phyloP scores from a whole-genome alignment of 1,140 invertebrate species.

The Nasonia vitripennis region DNA sequence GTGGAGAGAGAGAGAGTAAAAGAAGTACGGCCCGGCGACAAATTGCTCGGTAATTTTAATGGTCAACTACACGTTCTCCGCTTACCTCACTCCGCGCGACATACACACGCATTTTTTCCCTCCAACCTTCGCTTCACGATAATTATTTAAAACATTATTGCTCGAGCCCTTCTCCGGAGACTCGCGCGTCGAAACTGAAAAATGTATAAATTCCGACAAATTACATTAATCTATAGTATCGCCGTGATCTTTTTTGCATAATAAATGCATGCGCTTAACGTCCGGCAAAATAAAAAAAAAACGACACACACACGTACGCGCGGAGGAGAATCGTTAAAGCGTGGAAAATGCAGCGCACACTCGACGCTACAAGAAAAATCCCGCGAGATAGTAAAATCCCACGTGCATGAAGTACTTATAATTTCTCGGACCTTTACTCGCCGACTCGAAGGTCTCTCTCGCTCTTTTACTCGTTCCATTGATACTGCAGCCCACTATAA shows the following conservation, averaged over 20 bases:
- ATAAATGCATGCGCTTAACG: neutral
- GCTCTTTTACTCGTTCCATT: slow-evolving; percentile 17
- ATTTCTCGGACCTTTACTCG: slow-evolving; percentile 16
- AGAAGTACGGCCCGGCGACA: neutral
- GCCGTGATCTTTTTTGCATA: neutral
- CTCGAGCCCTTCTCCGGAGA: neutral
- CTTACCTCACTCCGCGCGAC: neutral
- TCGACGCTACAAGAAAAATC: slow-evolving; percentile 19
- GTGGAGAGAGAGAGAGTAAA: neutral
- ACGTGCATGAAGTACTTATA: slow-evolving; percentile 15
- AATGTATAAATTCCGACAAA: neutral
- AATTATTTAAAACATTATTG: neutral
- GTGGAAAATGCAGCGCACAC: slow-evolving; percentile 7
- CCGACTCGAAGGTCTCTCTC: slow-evolving; percentile 5
- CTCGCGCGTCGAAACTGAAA: neutral
- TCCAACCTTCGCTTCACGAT: neutral
- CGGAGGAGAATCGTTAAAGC: slow-evolving; percentile 5
- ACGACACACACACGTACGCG: neutral
- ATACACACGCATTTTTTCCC: neutral
- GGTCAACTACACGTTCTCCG: neutral
- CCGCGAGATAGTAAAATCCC: slow-evolving; percentile 11
- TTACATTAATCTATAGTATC: neutral
- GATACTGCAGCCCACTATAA: slow-evolving; percentile 9
- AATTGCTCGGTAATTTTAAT: neutral
- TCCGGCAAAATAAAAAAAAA: neutral